Conservation (phyloP, 2,888 invertebrate species). For the Drosophila borborema region DNA sequence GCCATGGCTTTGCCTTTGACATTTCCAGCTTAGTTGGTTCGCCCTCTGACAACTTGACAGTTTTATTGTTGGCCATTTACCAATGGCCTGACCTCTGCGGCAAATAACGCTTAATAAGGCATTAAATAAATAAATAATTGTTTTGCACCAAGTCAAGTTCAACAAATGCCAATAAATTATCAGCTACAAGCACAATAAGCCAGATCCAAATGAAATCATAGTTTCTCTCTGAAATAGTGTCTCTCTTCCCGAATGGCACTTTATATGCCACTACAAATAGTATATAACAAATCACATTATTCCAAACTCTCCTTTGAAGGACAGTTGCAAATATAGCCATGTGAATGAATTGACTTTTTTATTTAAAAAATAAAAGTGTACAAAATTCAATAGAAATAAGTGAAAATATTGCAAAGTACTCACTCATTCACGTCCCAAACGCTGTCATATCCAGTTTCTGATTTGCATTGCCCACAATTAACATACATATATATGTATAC, state of each 20-base stretch:
- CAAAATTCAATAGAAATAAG: no score
- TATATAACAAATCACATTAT: no score
- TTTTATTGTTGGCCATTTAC: constrained; percentile 63
- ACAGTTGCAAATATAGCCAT: no score
- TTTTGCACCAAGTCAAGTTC: background rate
- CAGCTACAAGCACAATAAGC: background rate
- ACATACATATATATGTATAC: no score
- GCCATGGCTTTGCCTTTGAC: constrained; percentile 46
- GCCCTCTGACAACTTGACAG: constrained; percentile 65
- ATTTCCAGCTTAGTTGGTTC: constrained; percentile 44
- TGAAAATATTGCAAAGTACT: no score
- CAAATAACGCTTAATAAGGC: constrained; percentile 17
- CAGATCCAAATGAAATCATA: background rate
- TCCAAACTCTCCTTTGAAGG: no score
- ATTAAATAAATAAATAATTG: constrained; percentile 19
- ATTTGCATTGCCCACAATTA: no score
- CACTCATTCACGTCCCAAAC: no score
- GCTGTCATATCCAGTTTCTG: no score
- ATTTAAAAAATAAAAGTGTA: no score
- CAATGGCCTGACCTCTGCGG: constrained; percentile 2
- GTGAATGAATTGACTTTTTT: no score
- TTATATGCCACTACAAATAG: no score
- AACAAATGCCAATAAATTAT: constrained; percentile 5
- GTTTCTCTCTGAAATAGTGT: background rate
- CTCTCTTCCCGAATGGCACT: background rate